phyloP scores from a whole-genome alignment of 2,888 invertebrate species.

The Macrosoma leucophasiata region DNA sequence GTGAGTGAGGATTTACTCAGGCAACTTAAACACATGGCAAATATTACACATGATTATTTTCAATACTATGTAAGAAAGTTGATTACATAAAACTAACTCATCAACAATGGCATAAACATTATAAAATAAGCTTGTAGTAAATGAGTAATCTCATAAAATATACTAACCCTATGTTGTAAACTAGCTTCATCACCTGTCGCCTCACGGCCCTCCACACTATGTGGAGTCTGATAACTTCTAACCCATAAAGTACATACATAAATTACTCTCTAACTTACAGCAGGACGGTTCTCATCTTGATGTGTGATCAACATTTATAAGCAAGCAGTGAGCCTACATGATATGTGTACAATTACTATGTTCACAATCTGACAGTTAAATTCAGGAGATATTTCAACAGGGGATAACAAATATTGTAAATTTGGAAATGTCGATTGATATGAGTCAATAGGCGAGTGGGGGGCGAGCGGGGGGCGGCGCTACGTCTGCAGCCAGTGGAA shows the following conservation, averaged over 20 bases:
- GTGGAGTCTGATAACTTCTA: no score
- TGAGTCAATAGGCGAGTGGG: slow-evolving; percentile 31
- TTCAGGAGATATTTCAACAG: neutral
- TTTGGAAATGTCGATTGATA: slow-evolving; percentile 29
- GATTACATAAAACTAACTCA: no score
- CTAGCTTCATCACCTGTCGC: no score
- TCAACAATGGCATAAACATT: no score
- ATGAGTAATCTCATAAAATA: no score
- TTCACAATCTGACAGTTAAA: slow-evolving; percentile 6
- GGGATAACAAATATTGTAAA: slow-evolving; percentile 20
- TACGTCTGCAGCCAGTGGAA: slow-evolving; percentile 73
- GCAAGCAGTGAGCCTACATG: slow-evolving; percentile 42
- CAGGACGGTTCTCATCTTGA: slow-evolving; percentile 59
- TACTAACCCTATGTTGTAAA: no score
- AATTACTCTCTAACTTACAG: slow-evolving; percentile 42
- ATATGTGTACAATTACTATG: slow-evolving; percentile 54
- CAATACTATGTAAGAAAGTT: no score
- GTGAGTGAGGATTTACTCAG: no score
- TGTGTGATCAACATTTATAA: slow-evolving; percentile 33
- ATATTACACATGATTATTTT: no score
- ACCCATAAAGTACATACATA: slow-evolving; percentile 26
- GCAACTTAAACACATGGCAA: no score
- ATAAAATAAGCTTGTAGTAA: no score
- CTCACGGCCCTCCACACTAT: no score
- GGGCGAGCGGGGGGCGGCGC: slow-evolving; percentile 30